Conservation (phyloP, 2,888 invertebrate genomes). For the Eilema depressum region DNA sequence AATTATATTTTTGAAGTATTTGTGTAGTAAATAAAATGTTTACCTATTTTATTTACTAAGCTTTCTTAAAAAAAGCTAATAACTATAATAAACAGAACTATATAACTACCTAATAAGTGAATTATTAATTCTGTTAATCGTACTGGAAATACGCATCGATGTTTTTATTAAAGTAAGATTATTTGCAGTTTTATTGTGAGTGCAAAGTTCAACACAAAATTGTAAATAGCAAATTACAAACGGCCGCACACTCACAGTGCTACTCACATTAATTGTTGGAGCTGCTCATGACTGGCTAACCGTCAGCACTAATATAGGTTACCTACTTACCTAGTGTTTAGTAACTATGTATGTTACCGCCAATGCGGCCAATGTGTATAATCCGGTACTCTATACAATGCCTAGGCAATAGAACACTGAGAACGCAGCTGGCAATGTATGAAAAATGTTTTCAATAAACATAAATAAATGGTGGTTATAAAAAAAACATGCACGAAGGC, state of each 20-base stretch:
- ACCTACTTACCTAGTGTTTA: background rate
- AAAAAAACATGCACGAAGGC: no score
- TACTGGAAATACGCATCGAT: slow-evolving; percentile 27
- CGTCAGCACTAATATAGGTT: slow-evolving; percentile 22
- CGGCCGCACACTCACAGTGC: slow-evolving; percentile 14
- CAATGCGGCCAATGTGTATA: no score
- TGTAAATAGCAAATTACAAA: slow-evolving; percentile 32
- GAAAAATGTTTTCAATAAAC: no score
- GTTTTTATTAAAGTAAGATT: slow-evolving; percentile 54
- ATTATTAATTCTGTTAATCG: slow-evolving; percentile 25
- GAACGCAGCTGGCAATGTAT: no score
- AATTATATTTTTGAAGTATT: background rate
- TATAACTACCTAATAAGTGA: slow-evolving; percentile 22
- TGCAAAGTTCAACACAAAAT: slow-evolving; percentile 21
- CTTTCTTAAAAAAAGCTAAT: background rate
- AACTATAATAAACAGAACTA: background rate
- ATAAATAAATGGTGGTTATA: no score
- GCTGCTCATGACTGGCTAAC: slow-evolving; percentile 25
- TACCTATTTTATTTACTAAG: background rate
- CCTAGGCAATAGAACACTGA: no score
- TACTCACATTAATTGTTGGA: slow-evolving; percentile 21
- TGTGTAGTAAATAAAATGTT: background rate
- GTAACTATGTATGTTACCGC: no score
- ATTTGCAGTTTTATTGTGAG: slow-evolving; percentile 32
- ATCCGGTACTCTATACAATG: no score